Evolutionary conservation across 1,140 invertebrate species (phyloP).

Genomic region (Metopolophium dirhodum): DNA sequence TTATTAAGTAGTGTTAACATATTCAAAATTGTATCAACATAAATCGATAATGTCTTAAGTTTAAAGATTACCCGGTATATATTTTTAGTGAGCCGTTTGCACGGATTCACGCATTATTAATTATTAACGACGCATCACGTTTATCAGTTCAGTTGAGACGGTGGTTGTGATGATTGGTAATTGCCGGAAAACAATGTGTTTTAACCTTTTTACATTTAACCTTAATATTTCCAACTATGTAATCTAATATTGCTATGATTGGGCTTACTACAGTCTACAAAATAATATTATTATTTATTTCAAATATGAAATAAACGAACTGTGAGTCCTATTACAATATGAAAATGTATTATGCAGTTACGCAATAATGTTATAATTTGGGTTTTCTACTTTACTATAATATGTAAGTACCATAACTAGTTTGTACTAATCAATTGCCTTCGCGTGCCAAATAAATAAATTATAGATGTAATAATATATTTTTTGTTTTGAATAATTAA

Average conservation of each 20-base stretch:
- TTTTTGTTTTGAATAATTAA: no score
- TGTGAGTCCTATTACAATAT: no score
- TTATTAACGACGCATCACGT: background rate
- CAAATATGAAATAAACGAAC: no score
- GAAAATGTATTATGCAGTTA: no score
- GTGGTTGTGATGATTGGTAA: background rate
- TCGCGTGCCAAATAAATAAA: background rate
- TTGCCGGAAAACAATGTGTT: background rate
- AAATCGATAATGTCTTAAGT: no score
- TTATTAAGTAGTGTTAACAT: no score
- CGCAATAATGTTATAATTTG: no score
- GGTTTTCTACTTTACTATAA: no score
- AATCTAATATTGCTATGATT: background rate
- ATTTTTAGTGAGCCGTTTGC: background rate
- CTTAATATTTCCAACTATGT: background rate
- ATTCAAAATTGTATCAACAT: no score
- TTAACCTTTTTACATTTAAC: no score
- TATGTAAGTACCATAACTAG: background rate
- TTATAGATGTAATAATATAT: no score
- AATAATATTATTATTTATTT: no score
- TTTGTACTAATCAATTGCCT: background rate
- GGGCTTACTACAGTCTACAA: background rate
- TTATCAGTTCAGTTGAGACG: background rate
- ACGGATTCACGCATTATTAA: background rate
- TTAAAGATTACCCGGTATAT: background rate